Evolutionary conservation across 1,140 invertebrate genomes (phyloP), one percentile per base, ranked within the genome.

Genomic region (Formica selysi): DNA sequence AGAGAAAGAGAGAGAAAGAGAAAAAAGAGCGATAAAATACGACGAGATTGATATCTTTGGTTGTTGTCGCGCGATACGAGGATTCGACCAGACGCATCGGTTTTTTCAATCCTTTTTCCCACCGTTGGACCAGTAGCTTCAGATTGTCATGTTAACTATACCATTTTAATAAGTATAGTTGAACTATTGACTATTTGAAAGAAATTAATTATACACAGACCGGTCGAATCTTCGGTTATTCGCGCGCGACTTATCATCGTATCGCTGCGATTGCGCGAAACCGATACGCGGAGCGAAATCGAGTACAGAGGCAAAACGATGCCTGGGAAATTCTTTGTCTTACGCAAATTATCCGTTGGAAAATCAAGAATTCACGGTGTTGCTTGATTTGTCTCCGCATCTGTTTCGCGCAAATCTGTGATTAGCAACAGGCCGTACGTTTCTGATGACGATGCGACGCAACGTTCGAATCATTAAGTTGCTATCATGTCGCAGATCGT

Each of bases 61-160:
- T 57, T 38, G 38, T 80, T 22, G 78, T 74, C 26, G 67, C 26
- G 26, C 59, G 68, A 73, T 44, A 41, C 29, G 54, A 8, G 19
- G 26, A 81, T 71, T 73, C 54, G 67, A 57, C 16, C 32, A 48
- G 41, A 36, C 26, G 38, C 19, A 16, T 78, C 29, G 6, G 38
- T 26, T 26, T 22, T 29, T 38, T 10, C 13, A 41, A n/a, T 44
- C 41, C n/a, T n/a, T 36, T 67, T 41, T 67, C 6, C 36, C 11
- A 2, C 26, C 54, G 54, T 74, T 74, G 32, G 3, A 44, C 44
- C 41, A 22, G 22, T 22, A 76, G 26, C 3, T 41, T 76, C 7
- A 61, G 22, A 41, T 76, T 29, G n/a, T 41, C 36, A 29, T 32
- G 3, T 29, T 59, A 76, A 76, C 16, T 64, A 5, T 59, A 64